Evolutionary conservation across 1,140 invertebrate genomes (phyloP).

Genomic region (Coenobita brevimanus): DNA sequence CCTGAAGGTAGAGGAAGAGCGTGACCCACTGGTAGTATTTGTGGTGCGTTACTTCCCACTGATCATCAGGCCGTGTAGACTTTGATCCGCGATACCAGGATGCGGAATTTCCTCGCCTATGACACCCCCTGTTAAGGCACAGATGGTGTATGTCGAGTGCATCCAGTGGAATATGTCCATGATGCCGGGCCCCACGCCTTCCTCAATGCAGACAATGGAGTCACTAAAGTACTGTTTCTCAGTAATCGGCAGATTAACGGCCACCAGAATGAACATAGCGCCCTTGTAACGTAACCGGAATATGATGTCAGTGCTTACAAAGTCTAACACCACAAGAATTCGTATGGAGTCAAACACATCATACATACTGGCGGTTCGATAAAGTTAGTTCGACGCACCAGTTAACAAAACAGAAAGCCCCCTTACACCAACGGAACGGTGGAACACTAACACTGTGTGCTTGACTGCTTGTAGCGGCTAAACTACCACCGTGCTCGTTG

Average conservation of each 20-base stretch:
- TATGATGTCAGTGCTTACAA: conserved; percentile 93
- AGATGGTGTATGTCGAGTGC: conserved; percentile 92
- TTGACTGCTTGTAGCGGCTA: background rate
- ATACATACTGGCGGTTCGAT: conserved; percentile 83
- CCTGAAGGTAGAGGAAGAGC: conserved; percentile 80
- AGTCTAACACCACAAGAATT: conserved; percentile 91
- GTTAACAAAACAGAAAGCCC: too few species aligned
- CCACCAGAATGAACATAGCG: conserved; percentile 91
- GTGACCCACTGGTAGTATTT: conserved; percentile 98
- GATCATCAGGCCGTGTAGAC: conserved; percentile 76
- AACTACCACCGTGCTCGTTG: background rate
- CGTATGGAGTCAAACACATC: conserved; percentile 94
- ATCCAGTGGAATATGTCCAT: conserved; percentile 98
- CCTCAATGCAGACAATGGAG: conserved; percentile 94
- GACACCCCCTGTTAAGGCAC: conserved; percentile 80
- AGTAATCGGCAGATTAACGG: conserved; percentile 93
- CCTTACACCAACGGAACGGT: background rate
- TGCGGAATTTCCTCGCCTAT: conserved; percentile 78
- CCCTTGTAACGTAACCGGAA: conserved; percentile 96
- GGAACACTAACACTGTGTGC: background rate
- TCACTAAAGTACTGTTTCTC: conserved; percentile 95
- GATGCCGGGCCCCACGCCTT: conserved; percentile 86
- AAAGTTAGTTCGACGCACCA: conserved; percentile 89
- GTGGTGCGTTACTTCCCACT: conserved; percentile 86
- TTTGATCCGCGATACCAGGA: conserved; percentile 75